Percentiles rank a stretch among this genome's conserved stretches.
Evolutionary conservation across 2,797 vertebrate species (phyloP).

Genomic region (Characodon lateralis): DNA sequence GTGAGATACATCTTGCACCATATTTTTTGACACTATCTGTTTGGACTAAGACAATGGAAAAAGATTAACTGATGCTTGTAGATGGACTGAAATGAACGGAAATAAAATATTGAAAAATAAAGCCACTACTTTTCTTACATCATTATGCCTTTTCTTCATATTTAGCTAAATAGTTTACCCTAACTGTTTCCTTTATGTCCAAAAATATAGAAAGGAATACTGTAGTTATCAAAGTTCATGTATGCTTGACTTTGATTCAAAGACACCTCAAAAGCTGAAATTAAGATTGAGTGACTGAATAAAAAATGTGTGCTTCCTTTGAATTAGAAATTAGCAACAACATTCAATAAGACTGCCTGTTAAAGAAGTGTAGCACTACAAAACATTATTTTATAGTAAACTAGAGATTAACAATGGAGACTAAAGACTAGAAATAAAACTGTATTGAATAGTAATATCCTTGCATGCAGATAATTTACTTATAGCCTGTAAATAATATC

Average conservation of each 20-base stretch:
- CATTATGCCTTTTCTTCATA: not conserved
- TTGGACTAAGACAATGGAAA: conserved; percentile 59
- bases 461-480: no score
- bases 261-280: no score
- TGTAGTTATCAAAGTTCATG: not conserved
- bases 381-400: no score
- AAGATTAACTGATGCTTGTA: conserved; percentile 49
- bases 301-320: no score
- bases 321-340: no score
- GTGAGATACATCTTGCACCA: conserved; percentile 51
- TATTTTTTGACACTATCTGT: conserved; percentile 79
- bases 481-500: no score
- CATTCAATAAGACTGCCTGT: no score
- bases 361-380: no score
- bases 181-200: not conserved
- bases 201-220: not conserved
- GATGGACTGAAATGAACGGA: conserved; percentile 55
- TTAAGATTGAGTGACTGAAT: no score
- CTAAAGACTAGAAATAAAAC: no score
- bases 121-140: conserved; percentile 17
- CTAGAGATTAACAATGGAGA: no score
- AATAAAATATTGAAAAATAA: conserved; percentile 62
- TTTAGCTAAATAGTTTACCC: not conserved
- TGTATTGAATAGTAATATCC: no score
- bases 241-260: not conserved